phyloP scores from a whole-genome alignment of 2,888 invertebrate genomes.

The Oligia fasciuncula region DNA sequence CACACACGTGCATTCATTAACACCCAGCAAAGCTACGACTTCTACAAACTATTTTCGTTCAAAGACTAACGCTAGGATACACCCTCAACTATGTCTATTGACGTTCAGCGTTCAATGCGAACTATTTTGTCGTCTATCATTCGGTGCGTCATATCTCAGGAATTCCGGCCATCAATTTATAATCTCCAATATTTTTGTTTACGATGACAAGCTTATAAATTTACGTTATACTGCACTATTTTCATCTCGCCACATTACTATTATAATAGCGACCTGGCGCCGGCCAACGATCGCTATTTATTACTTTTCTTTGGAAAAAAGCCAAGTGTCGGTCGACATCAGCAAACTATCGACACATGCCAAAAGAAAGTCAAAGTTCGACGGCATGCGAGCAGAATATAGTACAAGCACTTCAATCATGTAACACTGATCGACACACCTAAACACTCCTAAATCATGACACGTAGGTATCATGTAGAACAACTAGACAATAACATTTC shows the following conservation, averaged over 20 bases:
- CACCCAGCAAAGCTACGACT: slow-evolving; percentile 17
- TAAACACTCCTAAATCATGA: slow-evolving; percentile 36
- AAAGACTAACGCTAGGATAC: slow-evolving; percentile 30
- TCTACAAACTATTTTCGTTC: slow-evolving; percentile 34
- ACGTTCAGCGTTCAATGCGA: slow-evolving; percentile 57
- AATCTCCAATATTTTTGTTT: slow-evolving; percentile 62
- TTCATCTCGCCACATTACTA: slow-evolving; percentile 78
- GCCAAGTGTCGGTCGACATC: slow-evolving; percentile 82
- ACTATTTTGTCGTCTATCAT: slow-evolving; percentile 37
- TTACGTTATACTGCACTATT: slow-evolving; percentile 76
- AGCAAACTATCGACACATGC: slow-evolving; percentile 79
- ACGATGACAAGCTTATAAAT: slow-evolving; percentile 63
- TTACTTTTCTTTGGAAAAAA: slow-evolving; percentile 83
- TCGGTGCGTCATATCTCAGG: slow-evolving; percentile 64
- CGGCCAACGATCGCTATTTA: slow-evolving; percentile 84
- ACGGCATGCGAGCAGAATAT: slow-evolving; percentile 74
- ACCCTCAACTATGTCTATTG: slow-evolving; percentile 37
- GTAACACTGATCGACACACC: slow-evolving; percentile 56
- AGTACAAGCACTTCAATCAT: slow-evolving; percentile 58
- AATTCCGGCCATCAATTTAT: slow-evolving; percentile 61
- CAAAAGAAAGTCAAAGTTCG: slow-evolving; percentile 88
- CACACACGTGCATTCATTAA: slow-evolving; percentile 31
- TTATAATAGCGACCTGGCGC: slow-evolving; percentile 83
- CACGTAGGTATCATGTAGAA: slow-evolving; percentile 8
- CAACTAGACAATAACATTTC: slow-evolving; percentile 24